phyloP scores from a whole-genome alignment of 2,888 invertebrate genomes.

The Tenthredo distinguenda region DNA sequence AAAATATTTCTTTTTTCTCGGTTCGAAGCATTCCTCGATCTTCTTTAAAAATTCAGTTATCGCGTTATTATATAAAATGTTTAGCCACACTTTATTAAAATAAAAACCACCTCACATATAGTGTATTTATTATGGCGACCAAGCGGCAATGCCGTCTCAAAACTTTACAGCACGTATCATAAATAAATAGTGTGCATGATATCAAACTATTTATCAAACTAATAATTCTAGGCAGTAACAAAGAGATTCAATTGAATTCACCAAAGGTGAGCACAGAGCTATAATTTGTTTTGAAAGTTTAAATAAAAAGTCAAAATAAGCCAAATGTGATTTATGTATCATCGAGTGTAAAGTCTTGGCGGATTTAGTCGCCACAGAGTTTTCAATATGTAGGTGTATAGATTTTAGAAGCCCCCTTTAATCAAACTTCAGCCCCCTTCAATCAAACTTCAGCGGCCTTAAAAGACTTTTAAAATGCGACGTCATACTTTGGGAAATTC shows the following conservation, averaged over 20 bases:
- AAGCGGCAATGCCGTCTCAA: slow-evolving; percentile 24
- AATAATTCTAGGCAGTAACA: not conserved
- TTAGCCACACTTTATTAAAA: slow-evolving; percentile 10
- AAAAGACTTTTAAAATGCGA: slow-evolving; percentile 28
- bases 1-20: slow-evolving; percentile 64
- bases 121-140: slow-evolving; percentile 14
- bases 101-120: slow-evolving; percentile 15
- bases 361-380: slow-evolving; percentile 22
- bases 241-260: not conserved
- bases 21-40: slow-evolving; percentile 43
- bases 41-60: slow-evolving; percentile 30
- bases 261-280: not conserved
- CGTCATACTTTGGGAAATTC: slow-evolving; percentile 47
- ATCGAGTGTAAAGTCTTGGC: slow-evolving; percentile 20
- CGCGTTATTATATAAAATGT: slow-evolving; percentile 31
- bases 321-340: not conserved
- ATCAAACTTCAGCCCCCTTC: slow-evolving; percentile 34
- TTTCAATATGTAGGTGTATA: too few relatives aligned
- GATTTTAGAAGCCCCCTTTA: slow-evolving; percentile 8
- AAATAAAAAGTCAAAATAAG: not conserved
- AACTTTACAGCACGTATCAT: slow-evolving; percentile 17
- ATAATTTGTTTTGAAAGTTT: not conserved
- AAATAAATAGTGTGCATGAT: not conserved
- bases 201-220: not conserved
- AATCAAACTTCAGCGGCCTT: not conserved